phyloP scores from a whole-genome alignment of 2,797 vertebrate genomes.

The Morelia viridis region DNA sequence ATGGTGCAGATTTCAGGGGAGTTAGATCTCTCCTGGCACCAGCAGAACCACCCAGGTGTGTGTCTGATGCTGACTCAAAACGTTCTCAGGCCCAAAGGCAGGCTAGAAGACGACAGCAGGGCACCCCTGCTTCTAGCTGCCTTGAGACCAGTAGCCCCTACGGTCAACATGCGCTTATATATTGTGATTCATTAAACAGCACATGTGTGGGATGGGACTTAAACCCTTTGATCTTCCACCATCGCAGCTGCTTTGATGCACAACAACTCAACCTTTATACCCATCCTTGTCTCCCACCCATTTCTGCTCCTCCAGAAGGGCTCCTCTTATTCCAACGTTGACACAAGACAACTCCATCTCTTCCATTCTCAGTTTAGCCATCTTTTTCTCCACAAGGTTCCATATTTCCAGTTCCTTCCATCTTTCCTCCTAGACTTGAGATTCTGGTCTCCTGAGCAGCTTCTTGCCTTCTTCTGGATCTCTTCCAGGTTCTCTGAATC shows the following conservation, averaged over 20 bases:
- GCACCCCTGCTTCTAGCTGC: slow-evolving; percentile 20
- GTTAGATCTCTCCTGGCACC: neutral
- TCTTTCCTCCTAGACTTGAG: too few species aligned
- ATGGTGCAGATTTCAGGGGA: neutral
- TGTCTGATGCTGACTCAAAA: neutral
- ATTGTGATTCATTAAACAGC: neutral
- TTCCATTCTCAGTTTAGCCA: slow-evolving; percentile 7
- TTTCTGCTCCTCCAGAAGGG: slow-evolving; percentile 8
- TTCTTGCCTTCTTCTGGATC: too few species aligned
- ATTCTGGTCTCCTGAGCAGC: too few species aligned
- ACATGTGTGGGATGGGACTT: neutral
- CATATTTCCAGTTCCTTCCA: too few species aligned
- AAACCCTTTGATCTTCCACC: neutral
- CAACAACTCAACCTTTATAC: neutral
- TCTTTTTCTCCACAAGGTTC: too few species aligned
- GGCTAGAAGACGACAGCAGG: neutral
- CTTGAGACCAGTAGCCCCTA: neutral
- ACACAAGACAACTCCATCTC: neutral
- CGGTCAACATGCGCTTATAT: neutral
- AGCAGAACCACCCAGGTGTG: neutral
- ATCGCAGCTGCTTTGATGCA: neutral
- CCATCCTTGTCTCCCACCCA: slow-evolving; percentile 14
- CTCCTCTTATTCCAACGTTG: slow-evolving; percentile 9
- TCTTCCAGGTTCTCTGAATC: too few species aligned
- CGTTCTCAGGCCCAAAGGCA: too few species aligned